Conservation (phyloP, 2,888 invertebrate genomes). For the Helicoverpa assulta region DNA sequence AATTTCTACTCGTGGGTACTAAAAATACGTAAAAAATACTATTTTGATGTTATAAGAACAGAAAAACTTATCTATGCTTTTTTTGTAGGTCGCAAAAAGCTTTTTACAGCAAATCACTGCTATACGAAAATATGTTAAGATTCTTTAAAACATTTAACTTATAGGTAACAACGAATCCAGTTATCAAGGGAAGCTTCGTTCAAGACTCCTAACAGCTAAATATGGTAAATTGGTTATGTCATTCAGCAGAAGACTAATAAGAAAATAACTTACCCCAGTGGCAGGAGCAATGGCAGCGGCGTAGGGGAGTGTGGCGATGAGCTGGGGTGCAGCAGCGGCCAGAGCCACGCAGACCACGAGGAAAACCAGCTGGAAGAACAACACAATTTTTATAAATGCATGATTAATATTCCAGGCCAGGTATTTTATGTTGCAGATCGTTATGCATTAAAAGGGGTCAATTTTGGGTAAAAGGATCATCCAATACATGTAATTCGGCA, state of each 20-base stretch:
- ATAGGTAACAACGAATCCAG: too few species aligned
- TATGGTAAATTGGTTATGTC: too few species aligned
- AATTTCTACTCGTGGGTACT: background rate
- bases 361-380: slow-evolving; percentile 77
- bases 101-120: background rate
- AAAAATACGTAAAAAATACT: background rate
- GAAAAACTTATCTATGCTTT: background rate
- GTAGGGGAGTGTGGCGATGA: slow-evolving; percentile 71
- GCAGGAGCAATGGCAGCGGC: slow-evolving; percentile 54
- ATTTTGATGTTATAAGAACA: background rate
- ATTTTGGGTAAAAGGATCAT: background rate
- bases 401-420: too few species aligned
- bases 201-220: too few species aligned
- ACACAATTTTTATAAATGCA: background rate
- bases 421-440: too few species aligned
- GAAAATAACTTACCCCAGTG: slow-evolving; percentile 70
- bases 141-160: too few species aligned
- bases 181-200: too few species aligned
- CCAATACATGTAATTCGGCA: background rate
- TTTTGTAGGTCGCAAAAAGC: background rate
- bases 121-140: too few species aligned
- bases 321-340: slow-evolving; percentile 83
- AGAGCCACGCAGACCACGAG: slow-evolving; percentile 83
- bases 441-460: too few species aligned
- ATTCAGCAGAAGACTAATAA: too few species aligned